Conservation (phyloP, 2,888 invertebrate species). For the Dryococelus australis region DNA sequence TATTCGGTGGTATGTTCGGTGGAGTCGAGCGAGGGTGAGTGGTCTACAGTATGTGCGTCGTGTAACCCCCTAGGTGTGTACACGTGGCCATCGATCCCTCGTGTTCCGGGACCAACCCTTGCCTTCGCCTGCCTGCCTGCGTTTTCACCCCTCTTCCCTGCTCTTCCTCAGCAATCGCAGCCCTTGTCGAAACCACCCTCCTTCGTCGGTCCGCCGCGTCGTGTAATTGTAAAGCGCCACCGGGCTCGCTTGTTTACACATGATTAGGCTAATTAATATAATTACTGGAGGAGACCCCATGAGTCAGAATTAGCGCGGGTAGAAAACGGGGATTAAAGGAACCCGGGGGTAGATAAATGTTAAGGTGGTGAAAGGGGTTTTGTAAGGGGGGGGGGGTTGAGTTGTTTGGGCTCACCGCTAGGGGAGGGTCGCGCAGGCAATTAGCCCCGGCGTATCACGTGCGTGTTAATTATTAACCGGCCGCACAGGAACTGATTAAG, state of each 20-base stretch:
- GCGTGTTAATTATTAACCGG: constrained; percentile 10
- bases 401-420: background rate
- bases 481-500: constrained; percentile 16
- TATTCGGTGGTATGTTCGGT: no score
- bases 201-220: background rate
- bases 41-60: no score
- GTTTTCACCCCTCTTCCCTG: no score
- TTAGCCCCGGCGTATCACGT: background rate
- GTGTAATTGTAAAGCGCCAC: constrained; percentile 2
- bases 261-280: constrained; percentile 48
- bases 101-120: no score
- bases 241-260: constrained; percentile 44
- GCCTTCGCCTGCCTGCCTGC: no score
- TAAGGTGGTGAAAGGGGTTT: background rate
- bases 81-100: no score
- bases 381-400: background rate
- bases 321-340: background rate
- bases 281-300: constrained; percentile 38
- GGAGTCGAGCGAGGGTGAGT: no score
- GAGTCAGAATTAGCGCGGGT: constrained; percentile 10
- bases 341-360: background rate
- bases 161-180: background rate
- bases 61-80: no score
- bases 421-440: background rate
- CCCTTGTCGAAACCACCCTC: background rate